Conservation (phyloP, 2,113 vertebrate species). For the Xerus inauris region DNA sequence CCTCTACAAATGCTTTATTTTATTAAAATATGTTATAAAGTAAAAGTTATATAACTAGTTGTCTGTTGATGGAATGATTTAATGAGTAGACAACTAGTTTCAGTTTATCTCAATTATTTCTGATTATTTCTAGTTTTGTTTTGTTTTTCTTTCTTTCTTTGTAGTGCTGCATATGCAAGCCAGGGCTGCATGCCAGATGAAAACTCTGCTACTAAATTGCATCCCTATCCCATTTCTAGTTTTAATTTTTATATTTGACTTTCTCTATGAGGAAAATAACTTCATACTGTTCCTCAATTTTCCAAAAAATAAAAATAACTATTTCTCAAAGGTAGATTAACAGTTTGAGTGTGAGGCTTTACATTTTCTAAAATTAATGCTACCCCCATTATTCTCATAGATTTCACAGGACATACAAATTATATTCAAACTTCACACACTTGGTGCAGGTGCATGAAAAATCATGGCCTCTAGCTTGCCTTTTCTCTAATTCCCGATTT, state of each 20-base stretch:
- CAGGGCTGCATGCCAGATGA: background rate
- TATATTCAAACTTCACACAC: background rate
- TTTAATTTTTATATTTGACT: constrained; percentile 30
- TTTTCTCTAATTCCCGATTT: background rate
- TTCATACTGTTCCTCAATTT: background rate
- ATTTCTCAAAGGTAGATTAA: background rate
- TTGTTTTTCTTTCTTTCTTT: background rate
- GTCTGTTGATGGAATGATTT: background rate
- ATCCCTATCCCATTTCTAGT: background rate
- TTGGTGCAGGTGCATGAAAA: background rate
- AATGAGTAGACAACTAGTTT: background rate
- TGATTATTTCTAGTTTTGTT: too few species aligned
- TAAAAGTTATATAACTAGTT: background rate
- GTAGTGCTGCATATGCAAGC: background rate
- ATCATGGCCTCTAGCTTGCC: background rate
- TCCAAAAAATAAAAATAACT: background rate
- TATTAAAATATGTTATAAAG: background rate
- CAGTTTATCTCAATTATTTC: background rate
- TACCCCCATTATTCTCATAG: background rate
- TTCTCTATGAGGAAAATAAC: background rate
- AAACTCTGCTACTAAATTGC: background rate
- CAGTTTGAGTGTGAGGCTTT: background rate
- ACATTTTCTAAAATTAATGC: background rate
- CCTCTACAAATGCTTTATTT: background rate
- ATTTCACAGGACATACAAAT: background rate